A percentile compares a stretch with the other conserved stretches of the same genome.
Evolutionary conservation across 2,113 vertebrate species (phyloP).

Genomic region (Helogale parvula): DNA sequence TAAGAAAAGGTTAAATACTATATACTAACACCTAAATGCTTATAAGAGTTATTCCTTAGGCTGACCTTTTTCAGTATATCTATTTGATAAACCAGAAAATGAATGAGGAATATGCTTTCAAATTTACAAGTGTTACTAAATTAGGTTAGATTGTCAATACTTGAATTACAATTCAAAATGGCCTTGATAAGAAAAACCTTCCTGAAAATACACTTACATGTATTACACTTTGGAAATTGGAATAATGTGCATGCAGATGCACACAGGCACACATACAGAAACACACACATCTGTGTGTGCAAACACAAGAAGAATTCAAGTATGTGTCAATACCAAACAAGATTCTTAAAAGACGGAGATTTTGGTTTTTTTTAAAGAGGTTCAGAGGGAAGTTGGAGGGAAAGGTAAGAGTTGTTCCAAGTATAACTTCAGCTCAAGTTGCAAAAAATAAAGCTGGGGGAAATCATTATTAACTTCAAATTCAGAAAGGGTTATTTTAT

Average conservation of each 20-base stretch:
- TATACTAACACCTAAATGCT: background rate
- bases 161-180: conserved; percentile 50
- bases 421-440: background rate
- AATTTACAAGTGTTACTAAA: conserved; percentile 22
- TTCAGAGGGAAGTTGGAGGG: background rate
- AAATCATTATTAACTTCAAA: conserved; percentile 7
- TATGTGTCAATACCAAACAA: background rate
- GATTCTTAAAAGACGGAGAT: background rate
- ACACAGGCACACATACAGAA: background rate
- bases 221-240: background rate
- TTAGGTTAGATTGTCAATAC: background rate
- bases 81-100: conserved; percentile 36
- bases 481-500: background rate
- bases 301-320: background rate
- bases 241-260: background rate
- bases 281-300: background rate
- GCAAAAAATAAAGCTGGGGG: background rate
- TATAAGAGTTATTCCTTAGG: background rate
- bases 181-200: background rate
- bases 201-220: background rate
- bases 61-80: background rate
- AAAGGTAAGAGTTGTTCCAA: background rate
- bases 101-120: conserved; percentile 8
- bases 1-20: conserved; percentile 28
- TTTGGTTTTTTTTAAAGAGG: background rate